Evolutionary conservation across 2,797 vertebrate species (phyloP), one percentile per base, ranked within the genome.

Genomic region (Catamblyrhynchus diadema): DNA sequence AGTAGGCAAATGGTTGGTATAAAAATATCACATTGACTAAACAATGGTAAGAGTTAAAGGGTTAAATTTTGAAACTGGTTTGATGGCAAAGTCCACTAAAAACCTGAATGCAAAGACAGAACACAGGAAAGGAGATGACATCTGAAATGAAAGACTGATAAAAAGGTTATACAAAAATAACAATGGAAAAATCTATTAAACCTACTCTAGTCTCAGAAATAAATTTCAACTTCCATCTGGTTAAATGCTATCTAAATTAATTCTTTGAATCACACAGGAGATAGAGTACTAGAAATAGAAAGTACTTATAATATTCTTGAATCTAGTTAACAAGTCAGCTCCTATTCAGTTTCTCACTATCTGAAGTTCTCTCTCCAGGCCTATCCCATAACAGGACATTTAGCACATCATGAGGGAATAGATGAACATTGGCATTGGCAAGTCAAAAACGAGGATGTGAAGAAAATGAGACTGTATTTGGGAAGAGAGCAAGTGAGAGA

Each of bases 181-280:
- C 73, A 93, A 91, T 82, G 71, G 27, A 73, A 81, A 88, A 70
- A 71, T 74, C 57, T 65, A 74, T 82, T 85, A 77, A 90, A 77
- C 53, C 22, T 44, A 23, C 25, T 73, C 82, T 67, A 66, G 47
- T 82, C 45, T 61, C 48, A 71, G 67, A 71, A 92, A 86, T 73
- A 15, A 77, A 47, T 32, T 37, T 77, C 47, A 81, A 66, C 54
- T 92, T 88, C 54, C 67, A 81, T 89, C 60, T 87, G 67, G 42
- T 56, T 91, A 95, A 95, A 87, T 74, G 19, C 28, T 87, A 44
- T 71, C 57, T 89, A 91, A 93, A 92, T 95, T 90, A 92, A 86
- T 90, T 82, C 18, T 70, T 89, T 86, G 57, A 78, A 61, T 77
- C 35, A 42, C 32, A 59, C 45, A 69, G n/a, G 83, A 82, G 45